phyloP scores from a whole-genome alignment of 1,140 invertebrate species.

The Kradibia gibbosae region DNA sequence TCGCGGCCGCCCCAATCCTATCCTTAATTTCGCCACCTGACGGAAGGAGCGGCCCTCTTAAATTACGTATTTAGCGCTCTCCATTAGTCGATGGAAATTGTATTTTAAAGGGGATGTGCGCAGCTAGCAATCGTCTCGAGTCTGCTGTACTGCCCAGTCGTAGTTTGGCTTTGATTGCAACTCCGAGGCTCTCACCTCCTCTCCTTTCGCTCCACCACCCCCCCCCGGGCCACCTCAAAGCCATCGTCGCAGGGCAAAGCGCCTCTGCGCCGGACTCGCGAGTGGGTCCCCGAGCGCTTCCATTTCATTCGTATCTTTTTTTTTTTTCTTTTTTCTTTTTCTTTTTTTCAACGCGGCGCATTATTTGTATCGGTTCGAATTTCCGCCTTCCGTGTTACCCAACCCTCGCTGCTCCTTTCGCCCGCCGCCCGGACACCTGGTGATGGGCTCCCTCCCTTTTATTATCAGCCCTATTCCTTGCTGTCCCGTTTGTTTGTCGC shows the following conservation, averaged over 20 bases:
- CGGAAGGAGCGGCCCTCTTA: too few species aligned
- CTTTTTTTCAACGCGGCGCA: constrained; percentile 21
- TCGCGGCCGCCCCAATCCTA: too few species aligned
- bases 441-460: background rate
- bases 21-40: too few species aligned
- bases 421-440: background rate
- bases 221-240: too few species aligned
- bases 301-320: background rate
- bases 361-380: constrained; percentile 33
- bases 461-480: background rate
- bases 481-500: background rate
- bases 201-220: too few species aligned
- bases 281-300: too few species aligned
- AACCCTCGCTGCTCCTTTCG: background rate
- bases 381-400: constrained; percentile 23
- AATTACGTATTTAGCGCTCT: background rate
- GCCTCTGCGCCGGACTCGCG: too few species aligned
- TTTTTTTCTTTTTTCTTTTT: background rate
- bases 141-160: too few species aligned
- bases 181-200: too few species aligned
- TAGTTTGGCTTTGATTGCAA: too few species aligned
- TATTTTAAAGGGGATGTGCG: background rate
- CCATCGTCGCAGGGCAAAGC: too few species aligned
- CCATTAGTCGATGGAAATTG: background rate
- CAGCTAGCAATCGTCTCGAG: background rate